Evolutionary conservation across 2,113 vertebrate species (phyloP).

Genomic region (Lamprologus tigripictilis): DNA sequence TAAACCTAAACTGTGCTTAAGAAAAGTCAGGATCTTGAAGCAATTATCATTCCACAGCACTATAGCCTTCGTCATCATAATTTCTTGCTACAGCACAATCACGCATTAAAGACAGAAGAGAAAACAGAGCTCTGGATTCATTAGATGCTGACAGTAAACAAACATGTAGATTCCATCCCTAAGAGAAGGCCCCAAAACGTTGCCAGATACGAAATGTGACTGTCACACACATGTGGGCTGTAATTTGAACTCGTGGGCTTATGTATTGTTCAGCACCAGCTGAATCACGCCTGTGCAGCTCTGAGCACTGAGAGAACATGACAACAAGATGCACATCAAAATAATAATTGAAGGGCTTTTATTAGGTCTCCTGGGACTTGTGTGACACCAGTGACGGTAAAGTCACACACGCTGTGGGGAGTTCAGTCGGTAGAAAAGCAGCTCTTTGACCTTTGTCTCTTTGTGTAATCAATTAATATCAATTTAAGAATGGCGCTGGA

Average conservation of each 20-base stretch:
- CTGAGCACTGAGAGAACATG: not conserved
- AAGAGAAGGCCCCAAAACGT: not conserved
- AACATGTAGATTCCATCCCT: not conserved
- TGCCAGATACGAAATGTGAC: not conserved
- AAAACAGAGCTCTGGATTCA: not conserved
- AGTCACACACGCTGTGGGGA: not conserved
- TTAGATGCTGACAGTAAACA: conserved; percentile 31
- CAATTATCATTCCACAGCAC: conserved; percentile 28
- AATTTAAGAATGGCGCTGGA: not conserved
- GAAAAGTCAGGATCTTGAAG: conserved; percentile 22
- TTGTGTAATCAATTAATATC: not conserved
- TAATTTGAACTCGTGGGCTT: not conserved
- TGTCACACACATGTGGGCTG: conserved; percentile 21
- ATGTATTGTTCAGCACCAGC: not conserved
- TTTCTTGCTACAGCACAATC: not conserved
- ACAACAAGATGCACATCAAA: not conserved
- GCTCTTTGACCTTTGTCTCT: not conserved
- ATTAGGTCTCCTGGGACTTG: not conserved
- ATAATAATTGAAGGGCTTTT: not conserved
- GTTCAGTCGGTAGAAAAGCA: not conserved
- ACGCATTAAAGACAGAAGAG: not conserved
- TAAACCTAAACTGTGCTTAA: not conserved
- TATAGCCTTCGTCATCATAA: not conserved
- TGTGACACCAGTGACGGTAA: not conserved
- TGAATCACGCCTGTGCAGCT: not conserved